Evolutionary conservation across 1,140 invertebrate species (phyloP).

Genomic region (Macrostomum lignano): DNA sequence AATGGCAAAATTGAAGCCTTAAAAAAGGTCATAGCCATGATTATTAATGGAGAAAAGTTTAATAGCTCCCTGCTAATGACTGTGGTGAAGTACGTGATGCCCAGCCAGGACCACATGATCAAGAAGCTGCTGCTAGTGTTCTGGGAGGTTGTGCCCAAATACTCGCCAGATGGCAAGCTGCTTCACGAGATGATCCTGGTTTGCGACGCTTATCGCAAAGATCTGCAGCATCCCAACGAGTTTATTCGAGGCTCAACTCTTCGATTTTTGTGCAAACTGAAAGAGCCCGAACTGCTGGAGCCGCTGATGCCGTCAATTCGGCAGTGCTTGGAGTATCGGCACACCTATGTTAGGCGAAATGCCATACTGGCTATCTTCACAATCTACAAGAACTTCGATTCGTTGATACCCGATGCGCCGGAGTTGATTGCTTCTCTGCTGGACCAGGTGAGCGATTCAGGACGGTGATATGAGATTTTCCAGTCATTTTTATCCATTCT

Average conservation of each 20-base stretch:
- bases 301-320: constrained; percentile 89
- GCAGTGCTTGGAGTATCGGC: constrained; percentile 72
- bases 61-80: constrained; percentile 69
- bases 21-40: constrained; percentile 80
- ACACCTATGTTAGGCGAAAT: constrained; percentile 88
- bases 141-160: constrained; percentile 96
- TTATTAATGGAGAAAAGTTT: constrained; percentile 73
- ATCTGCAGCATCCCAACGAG: constrained; percentile 96
- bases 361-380: constrained; percentile 93
- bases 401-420: constrained; percentile 86
- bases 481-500: too few species aligned
- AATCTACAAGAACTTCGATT: constrained; percentile 89
- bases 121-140: constrained; percentile 89
- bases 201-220: constrained; percentile 94
- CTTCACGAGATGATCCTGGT: constrained; percentile 95
- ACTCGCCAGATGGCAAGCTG: constrained; percentile 69
- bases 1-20: constrained; percentile 62
- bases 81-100: constrained; percentile 39
- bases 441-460: too few species aligned
- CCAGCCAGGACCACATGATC: constrained; percentile 48
- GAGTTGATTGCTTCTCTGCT: constrained; percentile 77
- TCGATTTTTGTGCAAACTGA: constrained; percentile 79
- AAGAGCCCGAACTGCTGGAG: constrained; percentile 85
- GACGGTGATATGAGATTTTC: too few species aligned
- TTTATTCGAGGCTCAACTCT: constrained; percentile 87